Evolutionary conservation across 2,888 invertebrate species (phyloP), one percentile per base, ranked within the genome.

Genomic region (Lasioglossum pauxillum): DNA sequence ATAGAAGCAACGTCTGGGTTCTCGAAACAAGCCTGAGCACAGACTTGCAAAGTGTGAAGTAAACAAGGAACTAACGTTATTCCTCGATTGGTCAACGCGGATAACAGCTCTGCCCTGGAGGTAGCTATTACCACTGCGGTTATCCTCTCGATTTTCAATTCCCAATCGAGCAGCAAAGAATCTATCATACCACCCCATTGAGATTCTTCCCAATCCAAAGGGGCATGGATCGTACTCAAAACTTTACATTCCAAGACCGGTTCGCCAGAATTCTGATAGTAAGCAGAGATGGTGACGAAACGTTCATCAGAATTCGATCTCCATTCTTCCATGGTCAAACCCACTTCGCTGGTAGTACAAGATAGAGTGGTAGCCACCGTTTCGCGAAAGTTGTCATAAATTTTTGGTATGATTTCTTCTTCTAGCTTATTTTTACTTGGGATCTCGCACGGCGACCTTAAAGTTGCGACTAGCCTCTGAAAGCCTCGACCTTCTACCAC

Each of bases 401-500:
- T 93, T 86, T 95, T 95, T 53, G 96, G 96, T 86, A 96, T 95
- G 41, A 96, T 94, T 81, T 95, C 96, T 79, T 95, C 95, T 84
- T 95, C 95, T 8, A 96, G 90, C 85, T 95, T 95, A 78, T 93
- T 94, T 91, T 95, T 95, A 75, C 95, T 95, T 0, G 96, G 96
- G 41, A 96, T 95, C 91, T 96, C 95, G 86, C 95, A 95, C 0
- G 95, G 95, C 0, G 96, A 95, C 67, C 94, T 94, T 1, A 96
- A 89, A 0, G 95, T 95, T 0, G 95, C 95, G 0, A 96, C 93
- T 3, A 96, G 92, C 75, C 95, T 93, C 84, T 95, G 96, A 88
- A 96, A 96, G 31, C 96, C 95, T 88, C 94, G 92, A 7, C 95
- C 95, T 85, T 96, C 95, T 0, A 96, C 96, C 31, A 96, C 94